A percentile compares a stretch with the other conserved stretches of the same genome.
These are phyloP conservation scores for Acrobasis suavella DNA, from an alignment of 2,888 invertebrate genomes.

Conservation along the genomic window DNA sequence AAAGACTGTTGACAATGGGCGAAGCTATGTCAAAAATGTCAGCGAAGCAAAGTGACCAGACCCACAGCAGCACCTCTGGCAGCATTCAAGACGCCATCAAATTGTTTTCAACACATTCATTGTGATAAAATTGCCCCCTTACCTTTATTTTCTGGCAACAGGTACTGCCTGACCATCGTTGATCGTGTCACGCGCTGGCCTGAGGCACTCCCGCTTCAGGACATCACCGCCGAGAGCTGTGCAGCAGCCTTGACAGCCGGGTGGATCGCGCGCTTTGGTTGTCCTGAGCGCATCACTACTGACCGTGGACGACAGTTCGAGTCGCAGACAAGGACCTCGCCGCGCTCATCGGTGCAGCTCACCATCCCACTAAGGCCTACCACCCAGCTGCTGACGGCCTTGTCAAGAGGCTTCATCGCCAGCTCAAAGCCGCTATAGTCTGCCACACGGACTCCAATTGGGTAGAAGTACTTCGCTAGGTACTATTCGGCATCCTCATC, in stretches of 20 bases:
- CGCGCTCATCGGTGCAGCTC: too few relatives aligned
- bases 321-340: neutral
- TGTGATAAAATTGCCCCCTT: conserved; percentile 41
- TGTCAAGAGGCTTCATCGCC: too few relatives aligned
- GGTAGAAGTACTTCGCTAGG: neutral
- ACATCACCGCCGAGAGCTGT: conserved; percentile 49
- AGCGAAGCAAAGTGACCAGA: conserved; percentile 42
- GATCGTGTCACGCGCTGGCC: conserved; percentile 55
- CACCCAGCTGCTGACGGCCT: too few relatives aligned
- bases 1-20: conserved; percentile 36
- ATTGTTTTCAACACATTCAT: conserved; percentile 46
- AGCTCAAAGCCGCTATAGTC: neutral
- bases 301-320: conserved; percentile 47
- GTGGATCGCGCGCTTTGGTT: conserved; percentile 34
- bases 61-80: conserved; percentile 1
- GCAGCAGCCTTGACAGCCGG: conserved; percentile 41
- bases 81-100: conserved; percentile 33
- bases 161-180: conserved; percentile 38
- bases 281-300: conserved; percentile 41
- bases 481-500: conserved; percentile 8
- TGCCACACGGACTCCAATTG: conserved; percentile 1
- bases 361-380: too few relatives aligned
- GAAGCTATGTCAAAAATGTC: conserved; percentile 44
- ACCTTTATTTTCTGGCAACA: conserved; percentile 28
- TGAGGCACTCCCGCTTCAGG: conserved; percentile 29